Base-by-base conservation (phyloP, 2,888 invertebrate genomes). In the Mycogona germanica region DNA sequence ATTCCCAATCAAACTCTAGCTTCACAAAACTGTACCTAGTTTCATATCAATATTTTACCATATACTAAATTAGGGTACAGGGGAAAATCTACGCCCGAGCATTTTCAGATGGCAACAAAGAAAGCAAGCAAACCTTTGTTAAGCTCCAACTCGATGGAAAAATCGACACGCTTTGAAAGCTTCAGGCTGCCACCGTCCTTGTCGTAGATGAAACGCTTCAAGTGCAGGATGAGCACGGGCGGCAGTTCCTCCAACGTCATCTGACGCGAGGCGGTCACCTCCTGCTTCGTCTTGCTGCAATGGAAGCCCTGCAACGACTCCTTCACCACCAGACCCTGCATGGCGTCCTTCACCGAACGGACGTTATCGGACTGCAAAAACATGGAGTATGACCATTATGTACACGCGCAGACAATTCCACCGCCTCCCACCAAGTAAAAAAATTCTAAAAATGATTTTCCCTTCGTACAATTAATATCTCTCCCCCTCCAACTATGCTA, bases 151-250 rank as follows among this genome's bases (percentile, higher is more conserved):
- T 91, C 88, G 51, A 91, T 78, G 0, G 87, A 84, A 69, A 88
- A 93, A 64, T 91, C 88, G 17, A 96, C 79, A 58, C 82, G 83
- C 73, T 95, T 96, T 58, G 88, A 76, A 54, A 95, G 85, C 72
- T 96, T 96, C 51, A 88, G 87, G 68, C 87, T 86, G 19, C 88
- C 89, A 59, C 91, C 87, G 3, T 79, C 74, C 62, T 88, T 84
- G 68, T 93, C 87, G 60, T 73, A 75, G 2, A 73, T 69, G 73
- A 96, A 95, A 73, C 91, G 87, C 72, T 96, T 96, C 55, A 96
- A 77, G 70, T 96, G 95, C 60, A 96, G 73, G 62, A 96, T 79
- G 44, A 96, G 75, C 1, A 93, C 85, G 4, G 86, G 80, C 0
- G 95, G 96, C 58, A 95, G 71, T 67, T 88, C 85, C 64, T 95